Evolutionary conservation across 2,888 invertebrate genomes (phyloP).

Genomic region (Diadromus collaris): DNA sequence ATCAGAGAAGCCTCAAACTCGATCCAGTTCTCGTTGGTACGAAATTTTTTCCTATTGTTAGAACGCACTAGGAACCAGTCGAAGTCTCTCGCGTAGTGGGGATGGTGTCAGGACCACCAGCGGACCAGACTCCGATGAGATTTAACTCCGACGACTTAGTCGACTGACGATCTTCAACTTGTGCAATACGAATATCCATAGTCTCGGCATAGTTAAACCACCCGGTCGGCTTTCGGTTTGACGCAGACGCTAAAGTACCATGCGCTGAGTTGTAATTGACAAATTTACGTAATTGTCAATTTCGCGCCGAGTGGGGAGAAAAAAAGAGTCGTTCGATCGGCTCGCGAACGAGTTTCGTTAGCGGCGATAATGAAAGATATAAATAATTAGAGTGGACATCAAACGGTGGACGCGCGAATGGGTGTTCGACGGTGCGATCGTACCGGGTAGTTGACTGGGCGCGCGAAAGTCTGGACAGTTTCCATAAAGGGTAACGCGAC

Average conservation of each 20-base stretch:
- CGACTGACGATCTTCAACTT: conserved; percentile 63
- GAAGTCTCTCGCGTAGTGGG: conserved; percentile 47
- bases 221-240: not conserved
- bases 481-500: conserved; percentile 47
- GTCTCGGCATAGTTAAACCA: conserved; percentile 5
- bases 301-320: not conserved
- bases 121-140: conserved; percentile 39
- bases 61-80: conserved; percentile 1
- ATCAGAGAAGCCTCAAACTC: conserved; percentile 34
- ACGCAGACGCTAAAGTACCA: not conserved
- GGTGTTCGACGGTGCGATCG: not conserved
- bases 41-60: conserved; percentile 25
- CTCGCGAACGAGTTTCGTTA: not conserved
- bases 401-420: not conserved
- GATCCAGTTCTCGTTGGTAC: conserved; percentile 25
- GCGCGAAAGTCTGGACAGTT: conserved; percentile 32
- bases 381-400: conserved; percentile 30
- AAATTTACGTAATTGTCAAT: not conserved
- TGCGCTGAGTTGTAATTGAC: not conserved
- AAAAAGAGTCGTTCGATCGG: not conserved
- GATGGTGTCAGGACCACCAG: conserved; percentile 54
- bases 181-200: conserved; percentile 65
- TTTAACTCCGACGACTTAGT: conserved; percentile 56
- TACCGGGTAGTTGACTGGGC: conserved; percentile 12
- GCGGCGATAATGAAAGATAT: conserved; percentile 26